Conservation (phyloP, 2,113 vertebrate species). For the Electrona antarctica region DNA sequence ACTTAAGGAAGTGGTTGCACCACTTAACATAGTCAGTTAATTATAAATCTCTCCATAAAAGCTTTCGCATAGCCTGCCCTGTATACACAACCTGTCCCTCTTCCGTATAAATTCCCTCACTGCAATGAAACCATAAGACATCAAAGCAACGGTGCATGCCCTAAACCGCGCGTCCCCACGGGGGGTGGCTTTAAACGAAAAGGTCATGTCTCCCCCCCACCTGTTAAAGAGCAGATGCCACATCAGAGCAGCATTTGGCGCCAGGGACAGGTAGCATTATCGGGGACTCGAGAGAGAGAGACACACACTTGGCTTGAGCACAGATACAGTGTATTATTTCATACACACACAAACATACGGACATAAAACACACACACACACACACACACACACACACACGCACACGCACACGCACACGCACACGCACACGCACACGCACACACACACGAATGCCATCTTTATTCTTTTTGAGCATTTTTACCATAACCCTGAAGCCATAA, state of each 20-base stretch:
- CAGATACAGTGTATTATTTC: slow-evolving; percentile 45
- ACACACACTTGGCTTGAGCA: slow-evolving; percentile 37
- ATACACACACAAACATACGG: no score
- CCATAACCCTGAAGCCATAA: no score
- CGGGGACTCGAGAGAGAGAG: slow-evolving; percentile 48
- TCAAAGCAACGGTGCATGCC: slow-evolving; percentile 52
- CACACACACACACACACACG: no score
- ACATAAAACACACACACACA: no score
- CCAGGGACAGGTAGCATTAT: slow-evolving; percentile 52
- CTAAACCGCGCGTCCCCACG: slow-evolving; percentile 56
- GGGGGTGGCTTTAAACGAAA: slow-evolving; percentile 62
- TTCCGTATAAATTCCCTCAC: slow-evolving; percentile 50
- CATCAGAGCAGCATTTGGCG: slow-evolving; percentile 70
- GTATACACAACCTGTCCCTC: slow-evolving; percentile 45
- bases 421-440: no score
- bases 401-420: no score
- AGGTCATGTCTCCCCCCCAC: slow-evolving; percentile 72
- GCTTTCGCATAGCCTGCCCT: slow-evolving; percentile 56
- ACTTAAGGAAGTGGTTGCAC: no score
- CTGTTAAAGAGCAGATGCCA: slow-evolving; percentile 76
- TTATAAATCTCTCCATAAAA: slow-evolving; percentile 18
- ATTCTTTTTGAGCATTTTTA: no score
- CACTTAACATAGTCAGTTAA: no score
- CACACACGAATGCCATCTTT: no score
- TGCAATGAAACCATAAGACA: slow-evolving; percentile 60